Evolutionary conservation across 2,888 invertebrate genomes (phyloP).

Genomic region (Hydriomena furcata): DNA sequence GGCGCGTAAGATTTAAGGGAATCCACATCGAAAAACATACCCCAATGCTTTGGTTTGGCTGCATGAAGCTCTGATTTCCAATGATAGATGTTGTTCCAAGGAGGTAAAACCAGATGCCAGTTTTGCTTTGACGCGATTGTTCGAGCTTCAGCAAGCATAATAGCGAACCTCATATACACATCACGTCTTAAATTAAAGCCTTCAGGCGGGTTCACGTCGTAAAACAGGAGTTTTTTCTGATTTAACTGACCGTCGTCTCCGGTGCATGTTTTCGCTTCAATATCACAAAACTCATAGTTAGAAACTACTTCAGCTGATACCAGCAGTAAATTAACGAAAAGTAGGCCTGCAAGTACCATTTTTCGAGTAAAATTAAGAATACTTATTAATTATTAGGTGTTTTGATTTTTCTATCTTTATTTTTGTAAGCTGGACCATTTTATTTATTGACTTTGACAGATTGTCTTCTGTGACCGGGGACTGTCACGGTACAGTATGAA

Average conservation of each 20-base stretch:
- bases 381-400: too few relatives aligned
- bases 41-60: slow-evolving; percentile 89
- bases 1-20: slow-evolving; percentile 91
- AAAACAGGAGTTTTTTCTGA: slow-evolving; percentile 89
- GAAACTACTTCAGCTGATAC: slow-evolving; percentile 18
- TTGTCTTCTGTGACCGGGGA: too few relatives aligned
- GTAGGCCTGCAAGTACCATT: slow-evolving; percentile 20
- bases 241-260: neutral
- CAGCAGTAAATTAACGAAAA: slow-evolving; percentile 20
- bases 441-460: too few relatives aligned
- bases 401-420: too few relatives aligned
- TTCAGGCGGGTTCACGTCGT: slow-evolving; percentile 97
- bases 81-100: slow-evolving; percentile 95
- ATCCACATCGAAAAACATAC: slow-evolving; percentile 91
- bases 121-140: slow-evolving; percentile 70
- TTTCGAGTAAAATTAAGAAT: too few relatives aligned
- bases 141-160: slow-evolving; percentile 88
- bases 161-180: slow-evolving; percentile 96
- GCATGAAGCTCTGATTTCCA: slow-evolving; percentile 87
- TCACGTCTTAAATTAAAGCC: slow-evolving; percentile 98
- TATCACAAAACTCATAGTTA: slow-evolving; percentile 27
- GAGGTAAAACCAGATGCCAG: slow-evolving; percentile 92
- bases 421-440: too few relatives aligned
- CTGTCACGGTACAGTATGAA: too few relatives aligned
- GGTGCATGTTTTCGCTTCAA: slow-evolving; percentile 14